phyloP scores from a whole-genome alignment of 2,797 vertebrate genomes.

The Siniperca scherzeri region DNA sequence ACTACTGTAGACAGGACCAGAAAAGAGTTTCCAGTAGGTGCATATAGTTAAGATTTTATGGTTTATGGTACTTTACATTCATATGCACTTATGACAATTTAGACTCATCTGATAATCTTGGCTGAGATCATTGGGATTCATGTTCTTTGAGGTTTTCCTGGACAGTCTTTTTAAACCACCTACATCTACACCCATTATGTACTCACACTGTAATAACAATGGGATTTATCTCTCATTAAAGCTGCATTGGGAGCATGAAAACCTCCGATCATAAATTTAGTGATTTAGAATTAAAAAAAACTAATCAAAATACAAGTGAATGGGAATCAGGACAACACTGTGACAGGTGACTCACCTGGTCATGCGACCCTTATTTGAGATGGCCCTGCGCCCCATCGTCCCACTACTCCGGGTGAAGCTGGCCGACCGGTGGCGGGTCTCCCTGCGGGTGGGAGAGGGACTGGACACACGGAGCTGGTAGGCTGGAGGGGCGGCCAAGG shows the following conservation, averaged over 20 bases:
- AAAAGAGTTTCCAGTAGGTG: not conserved
- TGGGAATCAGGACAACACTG: not conserved
- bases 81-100: not conserved
- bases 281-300: not conserved
- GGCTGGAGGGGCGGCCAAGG: conserved; percentile 32
- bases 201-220: not conserved
- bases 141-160: not conserved
- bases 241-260: not conserved
- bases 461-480: conserved; percentile 78
- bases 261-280: not conserved
- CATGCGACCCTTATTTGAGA: conserved; percentile 74
- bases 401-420: conserved; percentile 75
- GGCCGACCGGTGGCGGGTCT: conserved; percentile 76
- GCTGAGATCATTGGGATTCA: not conserved
- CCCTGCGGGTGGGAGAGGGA: conserved; percentile 79
- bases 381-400: conserved; percentile 64
- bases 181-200: not conserved
- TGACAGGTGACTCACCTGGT: conserved; percentile 72
- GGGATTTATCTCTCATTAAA: not conserved
- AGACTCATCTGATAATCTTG: not conserved
- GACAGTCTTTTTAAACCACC: not conserved
- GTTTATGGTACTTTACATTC: not conserved
- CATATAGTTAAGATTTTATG: not conserved
- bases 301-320: not conserved
- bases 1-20: conserved; percentile 61